Conservation (phyloP, 2,888 invertebrate species). For the Macrophya annulata region DNA sequence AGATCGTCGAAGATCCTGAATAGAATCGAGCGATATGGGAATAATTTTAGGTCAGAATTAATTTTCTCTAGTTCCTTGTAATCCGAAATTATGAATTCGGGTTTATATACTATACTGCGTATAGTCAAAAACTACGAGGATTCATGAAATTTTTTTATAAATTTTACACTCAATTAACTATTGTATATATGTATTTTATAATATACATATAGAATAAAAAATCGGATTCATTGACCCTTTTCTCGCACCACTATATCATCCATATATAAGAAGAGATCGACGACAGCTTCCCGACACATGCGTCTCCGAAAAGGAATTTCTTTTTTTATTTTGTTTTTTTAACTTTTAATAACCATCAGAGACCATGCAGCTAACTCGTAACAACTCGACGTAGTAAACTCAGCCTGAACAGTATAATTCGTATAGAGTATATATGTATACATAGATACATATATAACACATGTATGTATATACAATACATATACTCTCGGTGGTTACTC, state of each 20-base stretch:
- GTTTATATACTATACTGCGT: background rate
- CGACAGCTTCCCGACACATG: constrained; percentile 49
- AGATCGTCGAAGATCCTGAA: background rate
- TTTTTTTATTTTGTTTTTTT: constrained; percentile 11
- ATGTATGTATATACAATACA: background rate
- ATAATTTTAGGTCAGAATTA: background rate
- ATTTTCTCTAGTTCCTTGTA: background rate
- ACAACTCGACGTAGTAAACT: constrained; percentile 40
- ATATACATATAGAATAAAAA: background rate
- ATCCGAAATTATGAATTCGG: background rate
- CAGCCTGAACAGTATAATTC: constrained; percentile 30
- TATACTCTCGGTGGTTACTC: background rate
- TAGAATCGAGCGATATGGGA: background rate
- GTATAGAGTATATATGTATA: background rate
- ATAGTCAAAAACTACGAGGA: background rate
- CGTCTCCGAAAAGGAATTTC: constrained; percentile 18
- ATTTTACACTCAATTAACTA: background rate
- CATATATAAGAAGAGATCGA: constrained; percentile 45
- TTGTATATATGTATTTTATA: too few relatives aligned
- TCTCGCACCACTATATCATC: constrained; percentile 25
- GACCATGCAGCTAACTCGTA: constrained; percentile 50
- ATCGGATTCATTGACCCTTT: constrained; percentile 46
- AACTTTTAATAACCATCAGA: constrained; percentile 49
- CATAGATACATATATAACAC: background rate
- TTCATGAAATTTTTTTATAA: background rate